Percentiles rank a stretch among this genome's conserved stretches.
phyloP scores from a whole-genome alignment of 2,113 vertebrate species.

The Mus spicilegus region DNA sequence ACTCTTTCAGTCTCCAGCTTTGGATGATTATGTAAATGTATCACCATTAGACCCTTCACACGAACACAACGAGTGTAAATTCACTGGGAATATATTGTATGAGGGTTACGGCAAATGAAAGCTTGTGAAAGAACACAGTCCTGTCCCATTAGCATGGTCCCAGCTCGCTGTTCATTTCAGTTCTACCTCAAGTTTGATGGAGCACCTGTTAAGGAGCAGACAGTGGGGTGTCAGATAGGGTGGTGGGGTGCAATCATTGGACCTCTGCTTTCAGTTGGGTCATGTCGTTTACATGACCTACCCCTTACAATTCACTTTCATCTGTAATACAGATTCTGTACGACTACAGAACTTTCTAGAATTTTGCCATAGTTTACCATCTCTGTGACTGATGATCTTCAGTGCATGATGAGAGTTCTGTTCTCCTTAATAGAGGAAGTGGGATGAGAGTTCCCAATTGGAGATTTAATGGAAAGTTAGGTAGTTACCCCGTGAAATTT shows the following conservation, averaged over 20 bases:
- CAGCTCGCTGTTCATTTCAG: not conserved
- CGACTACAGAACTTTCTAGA: not conserved
- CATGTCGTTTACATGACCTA: not conserved
- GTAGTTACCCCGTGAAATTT: conserved; percentile 54
- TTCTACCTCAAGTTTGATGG: too few species aligned
- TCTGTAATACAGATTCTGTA: not conserved
- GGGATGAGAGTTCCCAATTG: not conserved
- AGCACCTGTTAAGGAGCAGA: not conserved
- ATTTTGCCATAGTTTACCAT: not conserved
- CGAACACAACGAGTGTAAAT: not conserved
- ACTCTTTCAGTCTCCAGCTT: not conserved
- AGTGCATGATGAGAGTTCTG: not conserved
- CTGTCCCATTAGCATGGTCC: not conserved
- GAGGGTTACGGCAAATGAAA: not conserved
- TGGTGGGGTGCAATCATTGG: rapidly evolving
- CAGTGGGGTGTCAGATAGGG: not conserved
- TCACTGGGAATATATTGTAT: not conserved
- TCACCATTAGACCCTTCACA: not conserved
- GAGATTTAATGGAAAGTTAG: conserved; percentile 56
- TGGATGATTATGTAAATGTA: not conserved
- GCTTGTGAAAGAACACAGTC: not conserved
- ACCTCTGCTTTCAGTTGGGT: not conserved
- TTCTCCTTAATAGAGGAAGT: conserved; percentile 26
- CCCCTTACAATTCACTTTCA: not conserved
- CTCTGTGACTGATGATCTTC: not conserved